Base-by-base conservation (phyloP, 2,888 invertebrate genomes). In the Escarpia spicata region DNA sequence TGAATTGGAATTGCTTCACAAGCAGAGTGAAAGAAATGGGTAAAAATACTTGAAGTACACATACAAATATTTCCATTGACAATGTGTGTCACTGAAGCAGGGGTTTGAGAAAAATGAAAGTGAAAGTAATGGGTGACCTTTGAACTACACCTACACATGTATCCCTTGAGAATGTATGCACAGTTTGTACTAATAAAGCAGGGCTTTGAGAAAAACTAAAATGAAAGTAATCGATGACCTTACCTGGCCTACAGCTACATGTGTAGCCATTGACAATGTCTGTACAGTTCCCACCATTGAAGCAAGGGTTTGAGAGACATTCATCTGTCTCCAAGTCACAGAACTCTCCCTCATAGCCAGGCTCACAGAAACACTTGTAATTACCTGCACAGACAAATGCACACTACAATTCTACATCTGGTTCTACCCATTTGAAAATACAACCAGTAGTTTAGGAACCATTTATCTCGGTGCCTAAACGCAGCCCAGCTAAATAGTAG, bases 241-340 rank as follows among this genome's bases (percentile, higher is more conserved):
- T 45, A 94, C 94, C 94, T 91, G 93, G 93, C 37, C 91, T 26
- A 91, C 94, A 94, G 43, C 92, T 92, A 92, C 94, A 94, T 3
- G 44, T 92, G 94, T 90, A 94, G 6, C 91, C 92, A 75, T 94
- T 93, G 58, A 93, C 90, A 10, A 92, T 92, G n/a, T 94, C 94
- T 3, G 90, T 52, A 90, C 94, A 94, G 8, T 90, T 90, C 3
- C 94, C 94, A n/a, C 93, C 93, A 44, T 94, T 94, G 92, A 90
- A 92, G 91, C 94, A 94, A 8, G 94, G 94, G 26, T 93, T 94
- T 15, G 93, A 93, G n/a, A 90, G 37, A 91, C 94, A 94, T 44
- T 94, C 94, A 91, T 94, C 92, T n/a, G 94, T 93, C 26, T 94
- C 93, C 15, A 31, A 43, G n/a, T 89, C 58, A 92, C 94, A 94